Evolutionary conservation across 2,797 vertebrate genomes (phyloP), one percentile per base, ranked within the genome.

Genomic region (Botia almorhae): DNA sequence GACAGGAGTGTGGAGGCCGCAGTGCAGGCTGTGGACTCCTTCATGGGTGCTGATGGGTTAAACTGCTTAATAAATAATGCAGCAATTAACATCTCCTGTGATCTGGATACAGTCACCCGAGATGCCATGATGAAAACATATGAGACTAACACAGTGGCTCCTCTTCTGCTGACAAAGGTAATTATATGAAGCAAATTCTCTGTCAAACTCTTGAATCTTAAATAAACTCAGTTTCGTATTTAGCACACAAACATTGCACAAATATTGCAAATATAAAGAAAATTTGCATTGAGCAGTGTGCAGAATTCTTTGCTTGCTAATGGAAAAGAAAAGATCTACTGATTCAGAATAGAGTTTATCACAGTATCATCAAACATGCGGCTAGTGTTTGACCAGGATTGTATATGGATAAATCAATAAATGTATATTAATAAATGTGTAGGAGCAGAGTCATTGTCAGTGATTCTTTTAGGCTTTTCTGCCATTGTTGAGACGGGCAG

Each of bases 61-160:
- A 93, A 88, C 85, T 93, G 90, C 79, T 89, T 94, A n/a, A 92
- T 95, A 64, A 95, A 95, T 87, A 95, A 94, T 0, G 93, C 93
- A 0, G 93, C 88, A n/a, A 89, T 93, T 77, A 86, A 88, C 0
- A 71, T 87, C 13, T 0, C 56, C 0, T 81, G 76, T 0, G 87
- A 91, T 21, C 78, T 94, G 81, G 87, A 92, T 77, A 90, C 88
- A 0, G 89, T 93, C 4, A 92, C 88, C 0, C 87, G 85, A 16
- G 90, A 92, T 33, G 80, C 74, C 2, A 94, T 94, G 91, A 91
- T 92, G 82, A 90, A 84, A 55, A 87, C 79, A 0, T 93, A 90
- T 7, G 88, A 93, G 74, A 90, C 89, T 82, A 93, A 93, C 60
- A 87, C 86, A 0, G 90, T 93, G 0, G 88, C 91, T 43, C 92